Evolutionary conservation across 2,113 vertebrate species (phyloP).

Genomic region (Tinamus guttatus): DNA sequence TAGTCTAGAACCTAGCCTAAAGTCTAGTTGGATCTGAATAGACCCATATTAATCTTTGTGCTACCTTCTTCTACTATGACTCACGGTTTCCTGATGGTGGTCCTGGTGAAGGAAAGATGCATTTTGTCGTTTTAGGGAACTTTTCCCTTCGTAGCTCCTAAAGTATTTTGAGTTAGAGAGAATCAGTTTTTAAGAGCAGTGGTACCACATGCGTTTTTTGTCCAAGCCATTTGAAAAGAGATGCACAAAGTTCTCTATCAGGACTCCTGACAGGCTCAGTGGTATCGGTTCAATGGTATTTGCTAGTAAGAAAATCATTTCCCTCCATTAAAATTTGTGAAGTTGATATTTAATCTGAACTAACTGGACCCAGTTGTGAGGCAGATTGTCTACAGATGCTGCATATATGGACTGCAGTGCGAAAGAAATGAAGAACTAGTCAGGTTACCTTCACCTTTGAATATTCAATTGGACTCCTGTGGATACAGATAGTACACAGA

Average conservation of each 20-base stretch:
- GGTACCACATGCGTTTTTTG: background rate
- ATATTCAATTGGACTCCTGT: background rate
- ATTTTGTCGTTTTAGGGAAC: background rate
- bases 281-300: background rate
- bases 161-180: background rate
- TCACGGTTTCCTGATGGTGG: background rate
- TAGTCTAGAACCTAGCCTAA: background rate
- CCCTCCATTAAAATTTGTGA: background rate
- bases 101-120: background rate
- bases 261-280: too few relatives aligned
- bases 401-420: rapidly evolving
- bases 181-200: background rate
- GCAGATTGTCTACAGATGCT: background rate
- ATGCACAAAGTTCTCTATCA: background rate
- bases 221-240: background rate
- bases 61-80: background rate
- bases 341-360: background rate
- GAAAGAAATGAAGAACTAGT: background rate
- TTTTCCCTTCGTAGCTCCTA: background rate
- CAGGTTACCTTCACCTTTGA: background rate
- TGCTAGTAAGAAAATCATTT: background rate
- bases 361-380: background rate
- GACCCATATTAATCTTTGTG: background rate
- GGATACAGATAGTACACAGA: background rate
- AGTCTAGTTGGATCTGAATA: background rate